Base-by-base conservation (phyloP, 2,888 invertebrate genomes). In the Caradrina clavipalpis region DNA sequence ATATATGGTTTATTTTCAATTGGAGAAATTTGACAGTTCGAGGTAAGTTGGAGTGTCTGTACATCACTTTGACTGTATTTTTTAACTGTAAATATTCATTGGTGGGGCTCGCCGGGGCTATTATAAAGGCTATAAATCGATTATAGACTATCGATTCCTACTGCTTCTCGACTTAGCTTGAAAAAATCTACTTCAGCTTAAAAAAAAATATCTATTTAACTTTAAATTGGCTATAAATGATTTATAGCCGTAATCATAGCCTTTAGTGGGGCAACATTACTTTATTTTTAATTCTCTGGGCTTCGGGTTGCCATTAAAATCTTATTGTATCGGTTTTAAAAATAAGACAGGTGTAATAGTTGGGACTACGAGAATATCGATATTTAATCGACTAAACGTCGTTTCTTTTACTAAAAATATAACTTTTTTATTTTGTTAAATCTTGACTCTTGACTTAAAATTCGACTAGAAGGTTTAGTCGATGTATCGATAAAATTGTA, bases 291-390 rank as follows among this genome's bases (percentile, higher is more conserved):
- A 79, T 87, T 82, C 79, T 83, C 82, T 83, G 89, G 91, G 90
- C 90, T 88, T 89, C 84, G 89, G 91, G 90, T 90, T 90, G 92
- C 91, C 90, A 89, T 91, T 84, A 82, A 76, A 80, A 82, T 78
- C 73, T 69, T 72, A 78, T 39, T 75, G 65, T 84, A 76, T 84
- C 82, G 81, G 81, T 84, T 84, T 67, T 79, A 61, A 79, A 73
- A 68, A 59, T 83, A 82, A 65, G 64, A 60, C 59, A 73, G 69
- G 80, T 78, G 72, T 76, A 69, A 66, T 54, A 68, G 55, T 71
- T 82, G 78, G 72, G 67, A 61, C 79, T 82, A 58, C 73, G 39
- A 76, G 31, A 61, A 15, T 53, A 70, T 80, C 73, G 78, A 69
- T 80, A 75, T 51, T 64, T 65, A 42, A 75, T 68, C 59, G 69